These are phyloP conservation scores for Epizoanthus stellaris DNA, from an alignment of 92 coral and sea anemone species.

Conservation along the genomic window DNA sequence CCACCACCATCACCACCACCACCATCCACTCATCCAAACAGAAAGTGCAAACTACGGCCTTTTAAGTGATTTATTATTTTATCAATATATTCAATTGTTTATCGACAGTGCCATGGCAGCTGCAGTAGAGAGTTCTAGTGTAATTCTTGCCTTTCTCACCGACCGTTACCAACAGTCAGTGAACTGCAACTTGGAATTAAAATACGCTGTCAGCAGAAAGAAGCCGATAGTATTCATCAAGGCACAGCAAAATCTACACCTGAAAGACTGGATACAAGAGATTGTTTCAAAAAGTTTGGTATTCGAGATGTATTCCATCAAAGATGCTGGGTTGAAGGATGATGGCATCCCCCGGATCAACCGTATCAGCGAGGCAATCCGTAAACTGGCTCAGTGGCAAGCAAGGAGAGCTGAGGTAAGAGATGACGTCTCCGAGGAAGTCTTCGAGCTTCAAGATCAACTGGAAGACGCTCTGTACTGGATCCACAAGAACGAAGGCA, in stretches of 20 bases:
- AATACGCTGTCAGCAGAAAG: constrained; percentile 65
- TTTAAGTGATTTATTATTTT: too few species aligned
- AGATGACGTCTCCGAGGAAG: constrained; percentile 82
- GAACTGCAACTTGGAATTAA: constrained; percentile 81
- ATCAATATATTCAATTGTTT: not conserved
- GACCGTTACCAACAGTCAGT: constrained; percentile 84
- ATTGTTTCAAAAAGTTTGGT: constrained; percentile 64
- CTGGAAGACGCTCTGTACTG: constrained; percentile 76
- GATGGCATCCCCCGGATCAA: constrained; percentile 82
- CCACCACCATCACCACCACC: too few species aligned
- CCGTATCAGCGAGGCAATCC: constrained; percentile 73
- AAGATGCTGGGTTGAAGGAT: constrained; percentile 69
- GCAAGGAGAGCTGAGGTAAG: constrained; percentile 49
- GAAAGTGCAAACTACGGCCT: too few species aligned
- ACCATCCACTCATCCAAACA: too few species aligned
- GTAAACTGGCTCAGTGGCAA: constrained; percentile 67
- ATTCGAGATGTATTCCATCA: constrained; percentile 61
- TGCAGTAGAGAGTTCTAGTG: constrained; percentile 83
- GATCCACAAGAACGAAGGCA: constrained; percentile 65
- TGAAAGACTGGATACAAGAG: constrained; percentile 79
- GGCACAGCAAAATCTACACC: constrained; percentile 61
- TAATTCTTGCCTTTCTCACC: constrained; percentile 71
- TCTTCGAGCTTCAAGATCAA: constrained; percentile 63
- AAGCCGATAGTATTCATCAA: constrained; percentile 75
- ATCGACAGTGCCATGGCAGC: constrained; percentile 77